phyloP scores from a whole-genome alignment of 2,113 vertebrate species.

The Guaruba guarouba region DNA sequence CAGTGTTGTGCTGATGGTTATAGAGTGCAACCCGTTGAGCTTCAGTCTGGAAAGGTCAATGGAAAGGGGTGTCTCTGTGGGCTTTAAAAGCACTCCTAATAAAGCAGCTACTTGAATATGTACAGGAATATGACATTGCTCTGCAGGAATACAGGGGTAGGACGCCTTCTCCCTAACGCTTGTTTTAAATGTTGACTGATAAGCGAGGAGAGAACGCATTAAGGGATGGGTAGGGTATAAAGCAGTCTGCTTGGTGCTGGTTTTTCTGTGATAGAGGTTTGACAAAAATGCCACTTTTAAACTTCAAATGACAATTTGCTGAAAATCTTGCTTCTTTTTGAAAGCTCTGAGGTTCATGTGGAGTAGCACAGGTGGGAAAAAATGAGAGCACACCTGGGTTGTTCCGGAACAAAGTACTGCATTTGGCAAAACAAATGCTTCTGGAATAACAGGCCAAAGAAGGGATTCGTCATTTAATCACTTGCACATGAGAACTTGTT shows the following conservation, averaged over 20 bases:
- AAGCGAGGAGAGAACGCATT: neutral
- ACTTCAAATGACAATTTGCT: neutral
- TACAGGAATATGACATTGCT: neutral
- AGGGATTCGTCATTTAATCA: neutral
- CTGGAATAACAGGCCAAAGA: neutral
- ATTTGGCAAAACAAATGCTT: neutral
- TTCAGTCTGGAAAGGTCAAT: neutral
- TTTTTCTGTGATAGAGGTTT: neutral
- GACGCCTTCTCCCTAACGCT: neutral
- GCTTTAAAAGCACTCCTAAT: neutral
- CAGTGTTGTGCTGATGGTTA: fast-evolving
- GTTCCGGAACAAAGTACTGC: neutral
- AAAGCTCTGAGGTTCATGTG: neutral
- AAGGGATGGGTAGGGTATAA: neutral
- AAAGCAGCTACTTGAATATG: neutral
- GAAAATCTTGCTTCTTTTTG: neutral
- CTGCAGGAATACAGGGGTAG: neutral
- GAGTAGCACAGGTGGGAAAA: neutral
- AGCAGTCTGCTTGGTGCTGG: neutral
- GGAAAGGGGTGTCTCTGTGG: neutral
- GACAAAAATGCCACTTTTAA: neutral
- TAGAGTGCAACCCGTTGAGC: neutral
- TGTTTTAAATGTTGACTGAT: neutral
- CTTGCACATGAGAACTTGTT: neutral
- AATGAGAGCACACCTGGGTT: neutral